Conservation (phyloP, 2,113 vertebrate genomes). For the Protobothrops flavoviridis region DNA sequence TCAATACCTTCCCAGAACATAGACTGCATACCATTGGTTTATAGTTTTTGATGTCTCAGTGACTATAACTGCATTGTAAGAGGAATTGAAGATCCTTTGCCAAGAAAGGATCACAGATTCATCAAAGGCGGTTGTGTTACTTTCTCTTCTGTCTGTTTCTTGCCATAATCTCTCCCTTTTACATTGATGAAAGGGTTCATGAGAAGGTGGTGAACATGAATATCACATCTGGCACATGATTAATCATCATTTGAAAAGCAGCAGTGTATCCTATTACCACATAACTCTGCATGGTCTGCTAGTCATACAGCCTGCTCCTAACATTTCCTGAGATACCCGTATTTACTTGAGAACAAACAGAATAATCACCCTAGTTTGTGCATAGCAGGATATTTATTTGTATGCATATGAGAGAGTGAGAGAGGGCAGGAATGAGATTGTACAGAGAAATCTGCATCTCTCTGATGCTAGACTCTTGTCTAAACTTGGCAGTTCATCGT, state of each 20-base stretch:
- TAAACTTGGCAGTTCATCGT: constrained; percentile 26
- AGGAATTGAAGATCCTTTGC: background rate
- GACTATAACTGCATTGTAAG: background rate
- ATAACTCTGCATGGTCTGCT: background rate
- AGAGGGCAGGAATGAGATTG: background rate
- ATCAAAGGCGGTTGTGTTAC: background rate
- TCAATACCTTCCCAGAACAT: background rate
- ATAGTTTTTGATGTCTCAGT: background rate
- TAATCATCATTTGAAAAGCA: background rate
- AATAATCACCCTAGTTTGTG: too few relatives aligned
- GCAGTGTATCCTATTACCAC: background rate
- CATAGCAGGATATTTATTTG: background rate
- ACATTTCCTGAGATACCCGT: background rate
- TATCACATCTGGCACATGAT: background rate
- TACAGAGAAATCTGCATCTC: background rate
- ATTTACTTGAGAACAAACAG: background rate
- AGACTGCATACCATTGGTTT: background rate
- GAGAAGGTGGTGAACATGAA: background rate
- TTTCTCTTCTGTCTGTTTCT: background rate
- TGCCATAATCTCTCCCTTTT: background rate
- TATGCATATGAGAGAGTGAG: background rate
- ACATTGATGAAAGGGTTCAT: background rate
- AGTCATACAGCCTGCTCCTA: background rate
- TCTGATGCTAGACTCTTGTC: constrained; percentile 13
- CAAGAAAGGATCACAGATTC: background rate